Base-by-base conservation (phyloP, 2,113 vertebrate species). In the Engystomops pustulosus region DNA sequence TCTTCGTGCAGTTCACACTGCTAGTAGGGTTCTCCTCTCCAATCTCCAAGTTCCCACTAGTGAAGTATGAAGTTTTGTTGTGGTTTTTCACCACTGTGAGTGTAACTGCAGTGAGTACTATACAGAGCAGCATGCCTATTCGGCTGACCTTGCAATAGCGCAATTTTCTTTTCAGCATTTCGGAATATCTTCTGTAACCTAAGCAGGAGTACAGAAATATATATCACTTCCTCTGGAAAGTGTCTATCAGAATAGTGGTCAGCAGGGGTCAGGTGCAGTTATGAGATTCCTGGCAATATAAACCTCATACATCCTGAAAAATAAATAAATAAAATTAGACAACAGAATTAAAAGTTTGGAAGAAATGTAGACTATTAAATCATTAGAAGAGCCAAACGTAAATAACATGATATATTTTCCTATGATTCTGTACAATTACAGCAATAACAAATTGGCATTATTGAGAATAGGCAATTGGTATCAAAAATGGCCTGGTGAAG, bases 1-100 rank as follows among this genome's bases (percentile, higher is more conserved):
- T 90, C 85, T 91, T 95, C 25, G 93, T 92, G 86, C 96, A 98
- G 85, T 96, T 94, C 86, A 94, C 88, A 78, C 80, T 20, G 25
- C 70, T 87, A 60, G 89, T 82, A 70, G 90, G 92, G 67, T 90
- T 85, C 20, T 93, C 90, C 60, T 89, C 86, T 18, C 53, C 88
- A 49, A 95, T 90, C 14, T 96, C 93, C 79, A 95, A 86, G 65
- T 91, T 88, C 4, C 34, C 84, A 14, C 72, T 69, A 47, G 86
- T 90, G 80, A 91, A 32, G 47, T 89, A 90, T n/a, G 88, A 71
- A 2, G 87, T 76, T 76, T 93, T 94, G 47, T 91, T 90, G 81
- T 90, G 91, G 85, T 92, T 90, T 86, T 87, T 94, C 77, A 95
- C 51, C 86, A 94, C 53, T 0, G 90, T 93, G 9, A 90, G 75